Base-by-base conservation (phyloP, 53 echinoderm and acorn worm species). In the Astropecten irregularis region DNA sequence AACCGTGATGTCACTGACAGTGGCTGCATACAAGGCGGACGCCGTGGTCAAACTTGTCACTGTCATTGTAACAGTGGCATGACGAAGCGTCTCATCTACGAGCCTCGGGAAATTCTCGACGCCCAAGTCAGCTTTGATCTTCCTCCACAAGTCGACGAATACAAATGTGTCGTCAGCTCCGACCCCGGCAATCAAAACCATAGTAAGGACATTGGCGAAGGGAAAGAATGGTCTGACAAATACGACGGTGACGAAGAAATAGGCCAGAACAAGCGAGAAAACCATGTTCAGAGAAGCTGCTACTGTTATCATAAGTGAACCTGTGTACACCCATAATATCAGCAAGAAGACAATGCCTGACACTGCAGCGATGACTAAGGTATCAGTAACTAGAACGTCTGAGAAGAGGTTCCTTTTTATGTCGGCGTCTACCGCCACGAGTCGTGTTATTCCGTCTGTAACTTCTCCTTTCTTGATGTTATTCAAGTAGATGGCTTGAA, bases 101-200 rank as follows among this genome's bases (percentile, higher is more conserved):
- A 84, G 60, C 13, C 34, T 39, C 9, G 89, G 66, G 4, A 71
- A 60, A 61, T 66, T 82, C 39, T 86, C 64, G 15, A 32, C 73
- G 9, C 83, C 79, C 33, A 82, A 47, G 16, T 89, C 87, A 3
- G 63, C 34, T 15, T 64, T 35, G 18, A 71, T 32, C 33, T 83
- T 71, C 31, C 64, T 87, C 92, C 92, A 93, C n/a, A 95, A 58
- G 76, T 95, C 95, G 34, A 92, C 65, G 63, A 69, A 91, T 2
- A 95, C 95, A 77, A 95, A 95, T 1, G 95, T 88, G 74, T 95
- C 95, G 35, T 95, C 93, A 2, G 93, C 92, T 1, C 95, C 95
- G 34, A 95, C 83, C 18, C 90, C 95, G 2, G 93, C 40, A 15
- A 95, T 61, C 13, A 95, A 67, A 10, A 93, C 71, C 0, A 68